These are phyloP conservation scores for Chalcosyrphus nemorum DNA, from an alignment of 2,888 invertebrate species.

Conservation along the genomic window DNA sequence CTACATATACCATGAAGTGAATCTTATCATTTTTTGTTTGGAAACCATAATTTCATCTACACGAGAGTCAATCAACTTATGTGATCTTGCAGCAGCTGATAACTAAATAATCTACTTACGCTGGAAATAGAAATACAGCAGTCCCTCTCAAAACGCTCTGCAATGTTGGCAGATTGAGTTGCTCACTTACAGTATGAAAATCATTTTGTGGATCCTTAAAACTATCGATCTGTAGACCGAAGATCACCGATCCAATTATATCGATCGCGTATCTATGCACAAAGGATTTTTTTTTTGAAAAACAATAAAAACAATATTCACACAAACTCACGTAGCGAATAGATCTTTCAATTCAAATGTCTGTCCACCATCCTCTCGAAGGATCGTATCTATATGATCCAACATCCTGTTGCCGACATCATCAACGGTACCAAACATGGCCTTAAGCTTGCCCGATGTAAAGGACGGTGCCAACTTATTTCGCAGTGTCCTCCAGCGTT, in stretches of 20 bases:
- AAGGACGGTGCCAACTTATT: slow-evolving; percentile 86
- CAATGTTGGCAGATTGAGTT: slow-evolving; percentile 51
- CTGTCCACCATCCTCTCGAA: slow-evolving; percentile 78
- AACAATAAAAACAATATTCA: background rate
- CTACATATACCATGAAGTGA: too few species aligned
- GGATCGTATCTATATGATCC: slow-evolving; percentile 80
- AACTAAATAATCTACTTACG: slow-evolving; percentile 74
- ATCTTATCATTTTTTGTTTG: too few species aligned
- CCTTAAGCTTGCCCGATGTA: slow-evolving; percentile 86
- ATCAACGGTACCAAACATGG: slow-evolving; percentile 85
- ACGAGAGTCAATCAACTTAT: too few species aligned
- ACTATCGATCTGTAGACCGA: slow-evolving; percentile 82
- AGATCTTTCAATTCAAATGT: slow-evolving; percentile 80
- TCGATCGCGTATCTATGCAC: slow-evolving; percentile 81
- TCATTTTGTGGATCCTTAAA: slow-evolving; percentile 80
- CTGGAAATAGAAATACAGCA: slow-evolving; percentile 76
- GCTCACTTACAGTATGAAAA: slow-evolving; percentile 77
- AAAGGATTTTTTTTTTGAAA: background rate
- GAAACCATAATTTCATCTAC: too few species aligned
- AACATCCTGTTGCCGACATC: slow-evolving; percentile 84
- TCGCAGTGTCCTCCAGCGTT: slow-evolving; percentile 86
- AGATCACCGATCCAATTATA: slow-evolving; percentile 82
- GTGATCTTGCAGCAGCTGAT: too few species aligned
- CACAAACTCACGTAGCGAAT: slow-evolving; percentile 75
- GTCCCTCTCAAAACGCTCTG: slow-evolving; percentile 73